Conservation (phyloP, 1,140 invertebrate species). For the Nebria ingens region DNA sequence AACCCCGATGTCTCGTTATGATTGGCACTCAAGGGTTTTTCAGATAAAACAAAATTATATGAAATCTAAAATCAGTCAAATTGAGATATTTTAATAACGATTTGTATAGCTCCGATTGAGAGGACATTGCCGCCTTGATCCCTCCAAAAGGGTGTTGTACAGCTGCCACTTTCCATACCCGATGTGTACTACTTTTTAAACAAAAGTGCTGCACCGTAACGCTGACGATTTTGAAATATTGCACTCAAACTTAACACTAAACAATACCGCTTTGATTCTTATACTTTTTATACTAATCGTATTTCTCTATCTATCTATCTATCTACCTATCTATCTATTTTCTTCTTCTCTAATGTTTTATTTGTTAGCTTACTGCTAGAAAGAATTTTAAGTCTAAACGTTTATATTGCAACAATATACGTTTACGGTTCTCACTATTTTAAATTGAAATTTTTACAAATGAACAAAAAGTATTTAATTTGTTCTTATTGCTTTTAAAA, state of each 20-base stretch:
- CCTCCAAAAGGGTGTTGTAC: slow-evolving; percentile 8
- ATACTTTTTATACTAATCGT: neutral
- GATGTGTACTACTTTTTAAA: neutral
- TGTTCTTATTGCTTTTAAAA: too few species aligned
- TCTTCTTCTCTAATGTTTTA: too few species aligned
- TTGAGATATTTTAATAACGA: neutral
- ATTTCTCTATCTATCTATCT: neutral
- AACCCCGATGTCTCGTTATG: neutral
- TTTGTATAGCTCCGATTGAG: neutral
- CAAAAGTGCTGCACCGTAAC: slow-evolving; percentile 1
- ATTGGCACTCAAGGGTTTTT: slow-evolving; percentile 4
- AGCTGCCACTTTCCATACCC: neutral
- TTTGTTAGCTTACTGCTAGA: too few species aligned
- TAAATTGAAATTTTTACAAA: too few species aligned
- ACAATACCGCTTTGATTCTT: too few species aligned
- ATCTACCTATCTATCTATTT: neutral
- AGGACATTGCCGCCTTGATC: slow-evolving; percentile 3
- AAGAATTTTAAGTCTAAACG: too few species aligned
- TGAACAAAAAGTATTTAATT: too few species aligned
- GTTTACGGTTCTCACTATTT: too few species aligned
- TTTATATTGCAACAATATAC: too few species aligned
- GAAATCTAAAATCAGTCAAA: too few species aligned
- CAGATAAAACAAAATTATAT: too few species aligned
- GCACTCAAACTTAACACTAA: too few species aligned
- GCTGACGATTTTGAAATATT: neutral